Evolutionary conservation across 2,113 vertebrate species (phyloP).

Genomic region (Proterorhinus semilunaris): DNA sequence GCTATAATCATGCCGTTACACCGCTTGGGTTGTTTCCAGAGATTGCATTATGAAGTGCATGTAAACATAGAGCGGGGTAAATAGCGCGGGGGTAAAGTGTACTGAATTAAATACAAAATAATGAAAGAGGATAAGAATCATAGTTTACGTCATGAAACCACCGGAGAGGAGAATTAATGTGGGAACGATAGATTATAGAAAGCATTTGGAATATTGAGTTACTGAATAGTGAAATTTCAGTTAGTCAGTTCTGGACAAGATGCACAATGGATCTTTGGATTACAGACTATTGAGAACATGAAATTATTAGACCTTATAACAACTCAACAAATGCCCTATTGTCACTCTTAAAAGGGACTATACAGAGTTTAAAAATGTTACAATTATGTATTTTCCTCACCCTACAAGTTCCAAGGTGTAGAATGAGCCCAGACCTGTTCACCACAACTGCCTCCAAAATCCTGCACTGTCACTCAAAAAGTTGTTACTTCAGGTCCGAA

Average conservation of each 20-base stretch:
- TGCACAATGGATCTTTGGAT: too few relatives aligned
- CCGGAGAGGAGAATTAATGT: conserved; percentile 6
- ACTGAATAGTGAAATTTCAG: background rate
- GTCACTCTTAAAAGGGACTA: too few relatives aligned
- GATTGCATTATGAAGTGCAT: conserved; percentile 17
- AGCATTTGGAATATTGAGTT: background rate
- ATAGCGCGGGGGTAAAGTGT: background rate
- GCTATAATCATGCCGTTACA: conserved; percentile 41
- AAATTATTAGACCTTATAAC: too few relatives aligned
- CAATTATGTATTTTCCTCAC: too few relatives aligned
- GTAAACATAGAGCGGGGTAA: conserved; percentile 25
- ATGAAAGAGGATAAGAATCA: conserved; percentile 12
- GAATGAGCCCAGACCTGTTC: too few relatives aligned
- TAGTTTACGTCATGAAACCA: conserved; percentile 10
- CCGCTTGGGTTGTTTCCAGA: conserved; percentile 33
- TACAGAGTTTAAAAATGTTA: too few relatives aligned
- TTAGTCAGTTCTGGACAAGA: background rate
- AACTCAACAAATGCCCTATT: too few relatives aligned
- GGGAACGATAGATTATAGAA: background rate
- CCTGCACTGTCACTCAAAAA: too few relatives aligned
- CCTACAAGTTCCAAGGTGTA: too few relatives aligned
- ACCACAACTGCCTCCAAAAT: too few relatives aligned
- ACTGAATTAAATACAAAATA: conserved; percentile 16
- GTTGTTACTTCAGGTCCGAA: too few relatives aligned
- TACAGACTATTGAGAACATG: too few relatives aligned